Percentiles rank a stretch among this genome's conserved stretches.
These are phyloP conservation scores for Helobdella robusta DNA, from an alignment of 2,888 invertebrate species.

Conservation along the genomic window DNA sequence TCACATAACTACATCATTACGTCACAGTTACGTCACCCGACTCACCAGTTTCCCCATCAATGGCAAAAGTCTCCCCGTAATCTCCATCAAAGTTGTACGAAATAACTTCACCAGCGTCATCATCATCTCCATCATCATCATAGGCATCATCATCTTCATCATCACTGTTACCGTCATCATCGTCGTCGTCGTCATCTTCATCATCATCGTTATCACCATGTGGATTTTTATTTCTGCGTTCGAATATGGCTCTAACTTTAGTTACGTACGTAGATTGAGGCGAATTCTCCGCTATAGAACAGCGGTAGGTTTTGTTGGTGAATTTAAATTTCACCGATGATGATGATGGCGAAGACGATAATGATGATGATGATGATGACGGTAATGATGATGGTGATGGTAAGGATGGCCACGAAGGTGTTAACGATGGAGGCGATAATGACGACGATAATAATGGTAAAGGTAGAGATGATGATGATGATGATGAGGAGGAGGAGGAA, in stretches of 20 bases:
- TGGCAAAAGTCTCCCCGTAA: conserved; percentile 32
- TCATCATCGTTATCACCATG: neutral
- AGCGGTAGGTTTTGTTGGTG: conserved; percentile 60
- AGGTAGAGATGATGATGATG: neutral
- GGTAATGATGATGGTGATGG: neutral
- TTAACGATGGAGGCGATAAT: too few species aligned
- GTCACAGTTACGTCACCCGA: too few species aligned
- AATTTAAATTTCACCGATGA: conserved; percentile 51
- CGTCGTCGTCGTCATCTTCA: neutral
- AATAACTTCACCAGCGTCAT: neutral
- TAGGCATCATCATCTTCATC: neutral
- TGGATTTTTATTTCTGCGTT: neutral
- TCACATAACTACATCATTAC: too few species aligned
- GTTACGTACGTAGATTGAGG: conserved; percentile 67
- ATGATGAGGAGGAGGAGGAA: too few species aligned
- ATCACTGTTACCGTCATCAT: neutral
- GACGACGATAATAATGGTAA: neutral
- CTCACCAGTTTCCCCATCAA: conserved; percentile 31
- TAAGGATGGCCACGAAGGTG: too few species aligned
- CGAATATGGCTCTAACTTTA: neutral
- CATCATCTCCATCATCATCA: neutral
- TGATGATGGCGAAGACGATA: neutral
- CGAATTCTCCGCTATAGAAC: conserved; percentile 69
- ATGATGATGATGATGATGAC: conserved; percentile 5
- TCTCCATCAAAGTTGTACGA: conserved; percentile 47